Percentiles rank a stretch among this genome's conserved stretches.
These are phyloP conservation scores for Lindbergichthys nudifrons DNA, from an alignment of 2,797 vertebrate species.

Conservation along the genomic window DNA sequence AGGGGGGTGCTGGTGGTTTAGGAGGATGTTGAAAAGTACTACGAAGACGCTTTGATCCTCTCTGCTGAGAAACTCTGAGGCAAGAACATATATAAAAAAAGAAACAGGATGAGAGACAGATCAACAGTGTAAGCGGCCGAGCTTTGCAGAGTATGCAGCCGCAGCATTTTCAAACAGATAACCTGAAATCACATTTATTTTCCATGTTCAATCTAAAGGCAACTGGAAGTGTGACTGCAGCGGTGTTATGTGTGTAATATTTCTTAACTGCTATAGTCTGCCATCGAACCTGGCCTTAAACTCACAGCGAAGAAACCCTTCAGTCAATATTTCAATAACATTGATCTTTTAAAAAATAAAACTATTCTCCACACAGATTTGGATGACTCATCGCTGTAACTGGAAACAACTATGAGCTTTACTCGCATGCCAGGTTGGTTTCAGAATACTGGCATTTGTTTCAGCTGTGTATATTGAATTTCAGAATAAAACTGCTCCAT, in stretches of 20 bases:
- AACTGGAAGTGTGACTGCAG: slow-evolving; percentile 37
- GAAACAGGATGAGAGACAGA: slow-evolving; percentile 35
- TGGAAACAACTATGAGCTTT: slow-evolving; percentile 45
- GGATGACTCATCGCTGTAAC: slow-evolving; percentile 41
- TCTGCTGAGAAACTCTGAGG: slow-evolving; percentile 52
- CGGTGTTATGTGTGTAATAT: slow-evolving; percentile 45
- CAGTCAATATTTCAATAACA: slow-evolving; percentile 24
- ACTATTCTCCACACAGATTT: slow-evolving; percentile 18
- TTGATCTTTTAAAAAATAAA: slow-evolving; percentile 23
- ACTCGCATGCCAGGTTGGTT: slow-evolving; percentile 29
- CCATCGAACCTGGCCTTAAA: not conserved
- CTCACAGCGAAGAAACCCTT: not conserved
- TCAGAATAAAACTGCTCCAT: slow-evolving; percentile 44
- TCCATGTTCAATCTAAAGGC: slow-evolving; percentile 49
- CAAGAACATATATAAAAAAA: slow-evolving; percentile 1
- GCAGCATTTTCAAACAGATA: slow-evolving; percentile 57
- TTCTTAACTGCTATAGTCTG: slow-evolving; percentile 41
- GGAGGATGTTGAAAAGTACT: slow-evolving; percentile 43
- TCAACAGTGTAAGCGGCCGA: slow-evolving; percentile 40
- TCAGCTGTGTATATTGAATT: slow-evolving; percentile 33
- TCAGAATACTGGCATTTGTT: slow-evolving; percentile 46
- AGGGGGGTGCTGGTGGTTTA: slow-evolving; percentile 2
- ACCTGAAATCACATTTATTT: slow-evolving; percentile 53
- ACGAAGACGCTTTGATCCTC: slow-evolving; percentile 68
- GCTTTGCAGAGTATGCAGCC: slow-evolving; percentile 39